A percentile compares a stretch with the other conserved stretches of the same genome.
Evolutionary conservation across 2,113 vertebrate species (phyloP).

Genomic region (Scomber japonicus): DNA sequence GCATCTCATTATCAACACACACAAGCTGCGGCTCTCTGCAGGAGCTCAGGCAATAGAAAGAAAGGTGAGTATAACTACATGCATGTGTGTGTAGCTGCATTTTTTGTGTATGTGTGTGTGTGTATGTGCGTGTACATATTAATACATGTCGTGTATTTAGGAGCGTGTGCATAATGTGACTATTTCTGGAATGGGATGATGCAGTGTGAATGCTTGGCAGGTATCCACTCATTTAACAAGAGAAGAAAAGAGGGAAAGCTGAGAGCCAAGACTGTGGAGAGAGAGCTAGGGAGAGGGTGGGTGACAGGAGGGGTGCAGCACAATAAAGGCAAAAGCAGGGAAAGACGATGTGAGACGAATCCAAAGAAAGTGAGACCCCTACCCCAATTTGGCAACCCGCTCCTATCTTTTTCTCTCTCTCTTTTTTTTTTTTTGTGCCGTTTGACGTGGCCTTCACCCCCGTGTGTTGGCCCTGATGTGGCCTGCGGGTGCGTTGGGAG

Average conservation of each 20-base stretch:
- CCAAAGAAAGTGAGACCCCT: conserved; percentile 38
- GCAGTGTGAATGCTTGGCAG: conserved; percentile 49
- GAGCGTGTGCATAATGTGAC: conserved; percentile 9
- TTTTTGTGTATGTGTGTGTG: not conserved
- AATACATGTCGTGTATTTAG: not conserved
- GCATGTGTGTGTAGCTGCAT: not conserved
- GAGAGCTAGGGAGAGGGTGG: not conserved
- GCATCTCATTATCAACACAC: conserved; percentile 59
- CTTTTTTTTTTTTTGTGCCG: conserved; percentile 28
- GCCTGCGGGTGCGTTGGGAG: conserved; percentile 33
- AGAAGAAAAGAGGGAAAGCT: conserved; percentile 6
- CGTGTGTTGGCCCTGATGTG: conserved; percentile 44
- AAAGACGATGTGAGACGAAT: conserved; percentile 27
- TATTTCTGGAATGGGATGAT: conserved; percentile 54
- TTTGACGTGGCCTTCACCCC: conserved; percentile 61
- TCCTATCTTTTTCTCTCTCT: conserved; percentile 36
- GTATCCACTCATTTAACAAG: conserved; percentile 52
- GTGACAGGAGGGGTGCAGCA: conserved; percentile 37
- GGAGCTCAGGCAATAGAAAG: conserved; percentile 20
- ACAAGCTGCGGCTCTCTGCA: not conserved
- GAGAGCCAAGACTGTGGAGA: not conserved
- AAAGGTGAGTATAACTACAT: not conserved
- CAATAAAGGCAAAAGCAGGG: conserved; percentile 10
- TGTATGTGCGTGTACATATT: no score
- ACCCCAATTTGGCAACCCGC: conserved; percentile 45